Conservation (phyloP, 2,113 vertebrate genomes). For the Camelus bactrianus region DNA sequence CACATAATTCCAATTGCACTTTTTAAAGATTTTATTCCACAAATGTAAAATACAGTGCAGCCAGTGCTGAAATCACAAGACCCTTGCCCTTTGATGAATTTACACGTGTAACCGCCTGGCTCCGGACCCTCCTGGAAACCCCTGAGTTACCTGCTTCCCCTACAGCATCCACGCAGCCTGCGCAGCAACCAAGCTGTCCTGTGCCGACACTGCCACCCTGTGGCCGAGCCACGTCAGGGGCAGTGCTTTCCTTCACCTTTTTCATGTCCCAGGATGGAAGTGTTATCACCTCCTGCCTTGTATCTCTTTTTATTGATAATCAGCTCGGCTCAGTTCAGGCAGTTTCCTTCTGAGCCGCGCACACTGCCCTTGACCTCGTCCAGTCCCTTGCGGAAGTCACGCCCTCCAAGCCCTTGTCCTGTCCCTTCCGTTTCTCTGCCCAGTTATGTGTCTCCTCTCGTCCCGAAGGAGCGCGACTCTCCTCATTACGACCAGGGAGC, state of each 20-base stretch:
- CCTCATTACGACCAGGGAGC: neutral
- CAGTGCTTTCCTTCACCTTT: neutral
- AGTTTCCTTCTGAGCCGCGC: neutral
- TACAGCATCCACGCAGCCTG: rapidly evolving
- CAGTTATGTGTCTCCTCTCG: neutral
- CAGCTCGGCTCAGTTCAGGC: neutral
- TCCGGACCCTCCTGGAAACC: neutral
- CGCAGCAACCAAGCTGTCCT: neutral
- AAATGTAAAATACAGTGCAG: neutral
- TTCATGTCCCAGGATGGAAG: neutral
- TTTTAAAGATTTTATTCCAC: neutral
- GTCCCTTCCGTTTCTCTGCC: neutral
- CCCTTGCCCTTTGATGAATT: neutral
- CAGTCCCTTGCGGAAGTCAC: neutral
- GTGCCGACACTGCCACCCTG: neutral
- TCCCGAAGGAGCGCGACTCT: neutral
- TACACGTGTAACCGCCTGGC: too few relatives aligned
- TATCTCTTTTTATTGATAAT: neutral
- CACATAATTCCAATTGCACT: neutral
- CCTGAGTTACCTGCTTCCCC: rapidly evolving
- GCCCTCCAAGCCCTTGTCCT: neutral
- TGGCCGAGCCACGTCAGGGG: neutral
- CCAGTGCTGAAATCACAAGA: neutral
- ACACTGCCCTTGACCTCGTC: too few relatives aligned
- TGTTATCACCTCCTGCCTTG: rapidly evolving